phyloP scores from a whole-genome alignment of 2,888 invertebrate genomes.

The Furcula furcula region DNA sequence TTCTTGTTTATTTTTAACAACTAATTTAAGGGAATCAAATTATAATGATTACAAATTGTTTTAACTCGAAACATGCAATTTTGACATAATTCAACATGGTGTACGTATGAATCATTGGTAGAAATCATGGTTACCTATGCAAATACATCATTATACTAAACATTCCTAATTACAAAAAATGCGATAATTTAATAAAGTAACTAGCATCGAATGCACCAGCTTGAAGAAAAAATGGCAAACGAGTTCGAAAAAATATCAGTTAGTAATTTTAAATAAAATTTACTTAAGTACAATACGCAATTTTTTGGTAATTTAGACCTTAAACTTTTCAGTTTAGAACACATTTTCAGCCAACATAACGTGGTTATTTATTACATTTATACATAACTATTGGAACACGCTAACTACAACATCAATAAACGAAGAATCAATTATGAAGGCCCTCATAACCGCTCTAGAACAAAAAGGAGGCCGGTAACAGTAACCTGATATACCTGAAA shows the following conservation, averaged over 20 bases:
- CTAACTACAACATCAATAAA: background rate
- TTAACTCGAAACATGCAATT: too few species aligned
- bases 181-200: slow-evolving; percentile 22
- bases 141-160: slow-evolving; percentile 7
- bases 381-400: too few species aligned
- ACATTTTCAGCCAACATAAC: too few species aligned
- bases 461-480: slow-evolving; percentile 31
- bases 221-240: slow-evolving; percentile 3
- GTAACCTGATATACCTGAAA: slow-evolving; percentile 52
- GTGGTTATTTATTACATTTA: too few species aligned
- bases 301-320: background rate
- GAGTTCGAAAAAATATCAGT: slow-evolving; percentile 8
- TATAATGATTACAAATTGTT: too few species aligned
- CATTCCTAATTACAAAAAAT: slow-evolving; percentile 20
- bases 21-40: too few species aligned
- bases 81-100: slow-evolving; percentile 19
- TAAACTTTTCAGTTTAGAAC: too few species aligned
- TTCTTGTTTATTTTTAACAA: too few species aligned
- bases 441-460: slow-evolving; percentile 17
- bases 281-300: too few species aligned
- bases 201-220: slow-evolving; percentile 8
- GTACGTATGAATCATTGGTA: too few species aligned
- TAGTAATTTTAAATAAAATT: too few species aligned
- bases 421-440: slow-evolving; percentile 2
- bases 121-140: slow-evolving; percentile 13